These are phyloP conservation scores for Pollenia griseotomentosa DNA, from an alignment of 2,888 invertebrate species.

Conservation along the genomic window DNA sequence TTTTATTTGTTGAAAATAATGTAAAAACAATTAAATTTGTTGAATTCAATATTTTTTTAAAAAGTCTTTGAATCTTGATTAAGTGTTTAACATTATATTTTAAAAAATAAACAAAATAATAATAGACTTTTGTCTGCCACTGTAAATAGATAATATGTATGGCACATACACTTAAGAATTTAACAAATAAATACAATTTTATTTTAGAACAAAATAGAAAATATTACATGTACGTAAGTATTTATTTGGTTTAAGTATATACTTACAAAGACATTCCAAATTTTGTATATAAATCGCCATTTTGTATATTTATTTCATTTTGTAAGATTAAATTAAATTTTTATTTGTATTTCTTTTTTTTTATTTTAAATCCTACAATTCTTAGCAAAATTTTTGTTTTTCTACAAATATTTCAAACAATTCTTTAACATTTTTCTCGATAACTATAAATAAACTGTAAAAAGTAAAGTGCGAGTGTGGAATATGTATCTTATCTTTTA, in stretches of 20 bases:
- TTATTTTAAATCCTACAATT: not conserved
- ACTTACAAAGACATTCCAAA: slow-evolving; percentile 1
- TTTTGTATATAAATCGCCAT: slow-evolving; percentile 39
- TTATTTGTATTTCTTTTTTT: slow-evolving; percentile 22
- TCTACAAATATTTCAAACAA: not conserved
- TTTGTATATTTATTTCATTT: slow-evolving; percentile 37
- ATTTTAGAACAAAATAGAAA: slow-evolving; percentile 9
- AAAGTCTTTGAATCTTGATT: no score
- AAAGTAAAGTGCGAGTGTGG: no score
- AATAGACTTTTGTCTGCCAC: slow-evolving; percentile 10
- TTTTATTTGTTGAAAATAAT: no score
- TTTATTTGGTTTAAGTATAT: not conserved
- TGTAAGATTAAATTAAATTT: slow-evolving; percentile 36
- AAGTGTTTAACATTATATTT: no score
- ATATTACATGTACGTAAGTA: not conserved
- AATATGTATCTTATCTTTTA: no score
- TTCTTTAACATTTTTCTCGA: no score
- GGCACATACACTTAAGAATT: slow-evolving; percentile 15
- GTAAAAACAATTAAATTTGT: no score
- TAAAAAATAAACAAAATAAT: no score
- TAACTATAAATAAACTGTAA: no score
- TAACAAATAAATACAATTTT: slow-evolving; percentile 41
- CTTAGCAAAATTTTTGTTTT: not conserved
- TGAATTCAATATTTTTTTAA: no score
- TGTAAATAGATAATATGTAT: slow-evolving; percentile 12